Base-by-base conservation (phyloP, 2,113 vertebrate genomes). In the Saguinus midas region DNA sequence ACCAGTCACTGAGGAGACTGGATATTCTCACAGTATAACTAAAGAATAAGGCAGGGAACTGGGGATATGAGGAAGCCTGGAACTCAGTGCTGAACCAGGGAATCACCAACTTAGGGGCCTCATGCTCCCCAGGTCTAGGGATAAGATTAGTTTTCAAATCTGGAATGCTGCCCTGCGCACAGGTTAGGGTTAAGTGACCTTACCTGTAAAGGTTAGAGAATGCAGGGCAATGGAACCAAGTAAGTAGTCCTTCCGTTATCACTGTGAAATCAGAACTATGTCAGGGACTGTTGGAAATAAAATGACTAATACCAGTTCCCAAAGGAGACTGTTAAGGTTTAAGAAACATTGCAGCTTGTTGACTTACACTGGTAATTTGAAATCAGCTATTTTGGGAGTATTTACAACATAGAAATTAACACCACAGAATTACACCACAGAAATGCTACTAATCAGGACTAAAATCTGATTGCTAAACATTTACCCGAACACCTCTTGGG, bases 1-100 rank as follows among this genome's bases (percentile, higher is more conserved):
- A 64, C 61, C 90, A 84, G 55, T 8, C 17, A 0, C 57, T 43
- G 35, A 80, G 52, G 37, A 90, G 18, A 68, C n/a, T 75, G 52
- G 37, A 79, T 70, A 86, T n/a, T 96, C 57, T 97, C 83, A 97
- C 11, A 57, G 18, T 9, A 37, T 37, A 92, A 75, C 48, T 37
- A 55, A 87, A 87, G 80, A 75, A 29, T 1, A 85, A 87, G 48
- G 23, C 14, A 70, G 43, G 29, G 57, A 68, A 40, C 2, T n/a
- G 21, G 14, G n/a, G 27, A 0, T 78, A 2, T 13, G 45, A 87
- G 48, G 82, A 84, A 61, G 13, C 17, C 35, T 35, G 14, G 43
- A 86, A 85, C 27, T 52, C 14, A 78, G 57, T 14, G 40, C 48
- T 94, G 57, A 72, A 9, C 48, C 52, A 61, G 37, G 64, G 50